phyloP scores from a whole-genome alignment of 2,113 vertebrate genomes.

The Ptyas mucosa region DNA sequence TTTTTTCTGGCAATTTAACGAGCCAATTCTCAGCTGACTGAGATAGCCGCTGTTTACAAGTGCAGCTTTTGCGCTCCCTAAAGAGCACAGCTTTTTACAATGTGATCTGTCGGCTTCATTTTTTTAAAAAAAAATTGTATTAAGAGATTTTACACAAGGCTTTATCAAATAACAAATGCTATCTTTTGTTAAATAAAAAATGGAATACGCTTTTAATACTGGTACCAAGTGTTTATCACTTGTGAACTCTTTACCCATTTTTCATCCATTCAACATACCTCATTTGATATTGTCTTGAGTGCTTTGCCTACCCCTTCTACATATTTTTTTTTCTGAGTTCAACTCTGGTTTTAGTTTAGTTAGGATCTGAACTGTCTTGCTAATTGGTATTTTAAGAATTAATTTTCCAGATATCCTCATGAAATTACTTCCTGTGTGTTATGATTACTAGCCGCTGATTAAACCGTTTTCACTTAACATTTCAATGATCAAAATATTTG shows the following conservation, averaged over 20 bases:
- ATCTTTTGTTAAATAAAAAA: neutral
- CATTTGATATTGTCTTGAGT: neutral
- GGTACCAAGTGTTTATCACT: neutral
- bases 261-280: neutral
- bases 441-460: neutral
- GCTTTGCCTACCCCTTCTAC: neutral
- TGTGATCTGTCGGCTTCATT: neutral
- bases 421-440: neutral
- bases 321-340: neutral
- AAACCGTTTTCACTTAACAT: neutral
- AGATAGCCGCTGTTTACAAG: too few species aligned
- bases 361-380: neutral
- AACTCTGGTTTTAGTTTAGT: neutral
- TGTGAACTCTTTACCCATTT: neutral
- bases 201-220: neutral
- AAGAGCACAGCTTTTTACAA: too few species aligned
- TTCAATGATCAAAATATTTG: neutral
- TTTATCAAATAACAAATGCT: neutral
- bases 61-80: too few species aligned
- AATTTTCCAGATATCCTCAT: neutral
- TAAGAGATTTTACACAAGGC: neutral
- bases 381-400: neutral
- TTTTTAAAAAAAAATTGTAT: neutral
- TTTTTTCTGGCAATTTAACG: too few species aligned
- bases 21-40: too few species aligned